phyloP scores from a whole-genome alignment of 1,140 invertebrate species.

The Rhyzopertha dominica region DNA sequence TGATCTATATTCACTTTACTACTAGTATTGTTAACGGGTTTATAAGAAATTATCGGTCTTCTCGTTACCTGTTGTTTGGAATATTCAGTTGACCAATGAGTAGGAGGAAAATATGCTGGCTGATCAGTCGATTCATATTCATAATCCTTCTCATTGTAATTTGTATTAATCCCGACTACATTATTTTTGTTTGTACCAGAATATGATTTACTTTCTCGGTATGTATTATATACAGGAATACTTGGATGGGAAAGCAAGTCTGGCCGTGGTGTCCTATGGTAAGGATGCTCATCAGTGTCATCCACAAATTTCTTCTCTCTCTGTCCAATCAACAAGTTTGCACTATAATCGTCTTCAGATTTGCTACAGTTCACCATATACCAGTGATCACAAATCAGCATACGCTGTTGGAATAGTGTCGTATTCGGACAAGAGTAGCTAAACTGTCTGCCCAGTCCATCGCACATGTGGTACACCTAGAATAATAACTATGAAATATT shows the following conservation, averaged over 20 bases:
- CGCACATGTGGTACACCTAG: constrained; percentile 74
- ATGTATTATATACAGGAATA: constrained; percentile 46
- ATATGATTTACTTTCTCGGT: constrained; percentile 6
- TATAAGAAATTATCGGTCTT: too few relatives aligned
- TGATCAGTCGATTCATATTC: constrained; percentile 20
- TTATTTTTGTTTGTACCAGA: neutral
- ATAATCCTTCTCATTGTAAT: too few relatives aligned
- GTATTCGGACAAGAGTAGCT: constrained; percentile 71
- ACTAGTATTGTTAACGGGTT: too few relatives aligned
- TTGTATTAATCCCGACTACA: constrained; percentile 4
- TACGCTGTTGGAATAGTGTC: constrained; percentile 72
- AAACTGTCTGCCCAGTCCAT: constrained; percentile 64
- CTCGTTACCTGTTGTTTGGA: constrained; percentile 8
- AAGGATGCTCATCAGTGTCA: constrained; percentile 53
- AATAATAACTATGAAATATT: constrained; percentile 15
- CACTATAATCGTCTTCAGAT: constrained; percentile 60
- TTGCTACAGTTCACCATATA: constrained; percentile 75
- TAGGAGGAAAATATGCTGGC: constrained; percentile 36
- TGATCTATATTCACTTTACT: too few relatives aligned
- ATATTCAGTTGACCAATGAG: constrained; percentile 37
- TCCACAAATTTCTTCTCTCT: constrained; percentile 63
- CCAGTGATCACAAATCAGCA: constrained; percentile 76
- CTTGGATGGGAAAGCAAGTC: constrained; percentile 57
- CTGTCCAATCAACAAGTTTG: constrained; percentile 66
- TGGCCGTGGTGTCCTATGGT: constrained; percentile 56